Evolutionary conservation across 2,113 vertebrate genomes (phyloP), one percentile per base, ranked within the genome.

Genomic region (Clupea harengus): DNA sequence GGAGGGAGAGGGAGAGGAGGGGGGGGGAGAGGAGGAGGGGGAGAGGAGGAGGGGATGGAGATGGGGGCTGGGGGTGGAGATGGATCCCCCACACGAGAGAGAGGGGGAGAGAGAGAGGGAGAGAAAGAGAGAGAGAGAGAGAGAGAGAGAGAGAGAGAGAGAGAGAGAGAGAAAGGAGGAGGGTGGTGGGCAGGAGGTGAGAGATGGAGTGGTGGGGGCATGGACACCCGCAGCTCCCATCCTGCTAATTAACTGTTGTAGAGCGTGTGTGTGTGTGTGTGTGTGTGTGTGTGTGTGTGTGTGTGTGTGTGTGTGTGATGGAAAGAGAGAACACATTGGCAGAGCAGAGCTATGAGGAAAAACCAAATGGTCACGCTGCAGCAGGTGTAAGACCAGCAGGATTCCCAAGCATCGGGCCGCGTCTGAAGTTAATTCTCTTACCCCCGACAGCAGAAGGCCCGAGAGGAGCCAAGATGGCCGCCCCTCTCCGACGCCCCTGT

Each of bases 121-220:
- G 82, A 86, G 11, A 2, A 9, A 3, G 28, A 11, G 10, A 28
- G n/a, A 28, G n/a, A 28, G 9, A 15, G 25, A n/a, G 50, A 3
- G 50, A 11, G 60, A 49, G 39, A 86, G 81, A 67, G 10, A 32
- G 64, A 45, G 39, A 82, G 46, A 85, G 82, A 83, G 82, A 86
- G 11, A 2, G 25, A 3, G 28, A 11, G 10, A 28, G n/a, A 28
- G n/a, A 28, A 28, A 15, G 25, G 25, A 32, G 25, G 10, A 28
- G n/a, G 10, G 85, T 22, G 44, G 83, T 72, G 25, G 10, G 45
- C 54, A 72, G 7, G 25, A 72, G 64, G 11, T 72, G 64, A 72
- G 64, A 25, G 64, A 72, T 25, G 64, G 7, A 72, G 64, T 54
- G 25, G n/a, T 11, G 6, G 25, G 64, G 64, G 64, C 64, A 72